phyloP scores from a whole-genome alignment of 1,140 invertebrate species.

The Scaptomyza graminum region DNA sequence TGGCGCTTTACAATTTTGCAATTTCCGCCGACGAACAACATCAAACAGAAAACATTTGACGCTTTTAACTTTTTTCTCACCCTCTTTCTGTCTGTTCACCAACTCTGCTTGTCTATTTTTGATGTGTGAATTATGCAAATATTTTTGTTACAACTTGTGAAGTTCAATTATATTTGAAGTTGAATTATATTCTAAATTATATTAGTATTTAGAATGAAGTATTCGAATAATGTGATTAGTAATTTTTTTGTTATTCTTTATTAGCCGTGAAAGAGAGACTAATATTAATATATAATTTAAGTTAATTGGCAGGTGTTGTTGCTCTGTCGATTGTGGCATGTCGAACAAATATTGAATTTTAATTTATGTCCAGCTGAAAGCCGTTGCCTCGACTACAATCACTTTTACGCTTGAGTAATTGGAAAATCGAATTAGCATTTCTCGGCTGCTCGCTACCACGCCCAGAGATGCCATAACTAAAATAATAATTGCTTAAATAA shows the following conservation, averaged over 20 bases:
- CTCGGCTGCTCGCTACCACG: constrained; percentile 4
- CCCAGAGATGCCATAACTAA: constrained; percentile 35
- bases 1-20: constrained; percentile 76
- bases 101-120: constrained; percentile 35
- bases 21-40: constrained; percentile 73
- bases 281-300: constrained; percentile 32
- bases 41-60: constrained; percentile 67
- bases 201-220: too few species aligned
- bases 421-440: constrained; percentile 66
- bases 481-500: constrained; percentile 75
- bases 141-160: constrained; percentile 59
- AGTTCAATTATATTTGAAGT: constrained; percentile 12
- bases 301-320: constrained; percentile 51
- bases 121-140: constrained; percentile 66
- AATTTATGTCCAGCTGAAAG: constrained; percentile 48
- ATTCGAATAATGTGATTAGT: constrained; percentile 66
- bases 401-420: constrained; percentile 35
- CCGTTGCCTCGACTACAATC: constrained; percentile 10
- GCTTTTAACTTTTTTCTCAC: constrained; percentile 22
- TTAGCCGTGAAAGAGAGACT: constrained; percentile 31
- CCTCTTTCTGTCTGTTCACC: background rate
- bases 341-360: constrained; percentile 46
- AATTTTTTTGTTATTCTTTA: constrained; percentile 6
- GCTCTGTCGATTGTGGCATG: constrained; percentile 24
- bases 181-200: too few species aligned